phyloP scores from a whole-genome alignment of 1,140 invertebrate species.

The Cryptotermes secundus region DNA sequence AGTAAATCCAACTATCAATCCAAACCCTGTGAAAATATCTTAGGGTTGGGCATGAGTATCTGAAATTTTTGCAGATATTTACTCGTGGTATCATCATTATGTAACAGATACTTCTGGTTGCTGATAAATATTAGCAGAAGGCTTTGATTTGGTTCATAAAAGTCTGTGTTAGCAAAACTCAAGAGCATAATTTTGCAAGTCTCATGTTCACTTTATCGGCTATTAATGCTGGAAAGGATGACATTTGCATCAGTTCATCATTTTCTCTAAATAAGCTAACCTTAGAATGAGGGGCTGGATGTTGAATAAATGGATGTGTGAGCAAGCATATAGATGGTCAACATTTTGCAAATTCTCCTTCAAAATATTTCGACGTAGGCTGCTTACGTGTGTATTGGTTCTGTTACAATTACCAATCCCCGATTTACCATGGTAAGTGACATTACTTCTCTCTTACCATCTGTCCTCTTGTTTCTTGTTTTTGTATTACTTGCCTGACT shows the following conservation, averaged over 20 bases:
- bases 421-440: slow-evolving; percentile 4
- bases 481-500: background rate
- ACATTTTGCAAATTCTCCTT: background rate
- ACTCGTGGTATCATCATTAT: too few species aligned
- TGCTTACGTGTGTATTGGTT: slow-evolving; percentile 8
- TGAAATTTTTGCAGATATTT: too few species aligned
- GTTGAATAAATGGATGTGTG: background rate
- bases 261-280: background rate
- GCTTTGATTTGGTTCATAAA: too few species aligned
- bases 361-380: background rate
- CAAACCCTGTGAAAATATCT: too few species aligned
- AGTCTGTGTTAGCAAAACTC: too few species aligned
- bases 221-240: background rate
- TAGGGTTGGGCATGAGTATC: too few species aligned
- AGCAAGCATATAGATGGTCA: background rate
- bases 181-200: background rate
- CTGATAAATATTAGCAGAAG: too few species aligned
- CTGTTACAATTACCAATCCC: background rate
- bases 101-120: too few species aligned
- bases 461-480: background rate
- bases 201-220: background rate
- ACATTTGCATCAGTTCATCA: too few species aligned
- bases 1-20: too few species aligned
- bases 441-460: slow-evolving; percentile 17
- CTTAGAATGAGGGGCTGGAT: background rate